These are phyloP conservation scores for Malaclemys terrapin DNA, from an alignment of 2,113 vertebrate genomes.

Conservation along the genomic window DNA sequence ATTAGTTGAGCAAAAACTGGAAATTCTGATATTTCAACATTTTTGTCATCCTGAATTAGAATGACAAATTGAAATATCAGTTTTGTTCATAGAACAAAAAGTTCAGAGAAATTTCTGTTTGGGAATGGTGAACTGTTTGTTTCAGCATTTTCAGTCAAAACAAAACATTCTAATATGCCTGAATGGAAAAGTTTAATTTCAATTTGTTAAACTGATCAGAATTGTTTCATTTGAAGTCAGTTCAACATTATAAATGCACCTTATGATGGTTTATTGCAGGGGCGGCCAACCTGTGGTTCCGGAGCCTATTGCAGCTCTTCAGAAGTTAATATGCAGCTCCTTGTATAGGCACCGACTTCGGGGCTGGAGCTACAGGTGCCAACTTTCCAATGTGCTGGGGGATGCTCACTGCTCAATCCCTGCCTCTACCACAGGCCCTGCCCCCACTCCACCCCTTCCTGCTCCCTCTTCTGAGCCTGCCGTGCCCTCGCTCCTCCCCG, in stretches of 20 bases:
- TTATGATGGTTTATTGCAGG: neutral
- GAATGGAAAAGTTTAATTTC: neutral
- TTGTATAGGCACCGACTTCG: no score
- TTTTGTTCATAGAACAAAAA: neutral
- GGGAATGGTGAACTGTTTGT: neutral
- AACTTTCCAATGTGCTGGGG: no score
- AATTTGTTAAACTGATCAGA: neutral
- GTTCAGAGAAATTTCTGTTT: neutral
- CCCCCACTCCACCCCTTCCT: no score
- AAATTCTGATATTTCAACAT: neutral
- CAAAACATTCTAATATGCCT: neutral
- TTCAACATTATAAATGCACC: neutral
- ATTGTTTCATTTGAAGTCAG: neutral
- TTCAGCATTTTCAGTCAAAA: neutral
- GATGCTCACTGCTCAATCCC: no score
- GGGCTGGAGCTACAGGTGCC: no score
- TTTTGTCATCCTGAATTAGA: neutral
- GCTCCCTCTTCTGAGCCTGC: no score
- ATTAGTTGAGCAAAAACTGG: neutral
- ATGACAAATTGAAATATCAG: neutral
- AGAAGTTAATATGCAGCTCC: no score
- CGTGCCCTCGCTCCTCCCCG: no score
- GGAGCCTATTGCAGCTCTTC: no score
- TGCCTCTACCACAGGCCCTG: no score
- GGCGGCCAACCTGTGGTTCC: no score